Evolutionary conservation across 2,113 vertebrate genomes (phyloP).

Genomic region (Onychostruthus taczanowskii): DNA sequence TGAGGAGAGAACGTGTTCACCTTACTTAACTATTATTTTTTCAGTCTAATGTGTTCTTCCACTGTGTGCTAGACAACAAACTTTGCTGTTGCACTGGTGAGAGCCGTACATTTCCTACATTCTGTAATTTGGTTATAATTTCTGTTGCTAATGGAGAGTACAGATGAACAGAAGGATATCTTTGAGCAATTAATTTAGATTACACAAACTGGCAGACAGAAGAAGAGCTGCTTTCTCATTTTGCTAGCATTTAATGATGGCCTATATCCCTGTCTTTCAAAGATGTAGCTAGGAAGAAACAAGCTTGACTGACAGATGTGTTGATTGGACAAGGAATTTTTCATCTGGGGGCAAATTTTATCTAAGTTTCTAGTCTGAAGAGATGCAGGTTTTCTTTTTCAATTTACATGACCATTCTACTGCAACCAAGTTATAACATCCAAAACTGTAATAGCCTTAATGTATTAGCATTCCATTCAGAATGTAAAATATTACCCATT

Average conservation of each 20-base stretch:
- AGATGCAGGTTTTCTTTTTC: constrained; percentile 63
- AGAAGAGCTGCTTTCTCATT: not conserved
- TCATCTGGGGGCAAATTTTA: constrained; percentile 56
- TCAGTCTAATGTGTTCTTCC: not conserved
- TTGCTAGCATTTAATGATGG: constrained; percentile 19
- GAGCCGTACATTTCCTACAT: not conserved
- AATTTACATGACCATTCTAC: constrained; percentile 58
- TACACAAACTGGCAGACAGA: not conserved
- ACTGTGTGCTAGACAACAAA: not conserved
- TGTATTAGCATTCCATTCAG: constrained; percentile 35
- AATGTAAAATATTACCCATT: constrained; percentile 57
- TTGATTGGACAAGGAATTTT: constrained; percentile 55
- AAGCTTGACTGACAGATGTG: constrained; percentile 30
- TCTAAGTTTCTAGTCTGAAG: constrained; percentile 57
- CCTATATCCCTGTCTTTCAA: constrained; percentile 8
- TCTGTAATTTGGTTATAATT: not conserved
- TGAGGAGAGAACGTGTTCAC: not conserved
- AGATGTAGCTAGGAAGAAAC: constrained; percentile 21
- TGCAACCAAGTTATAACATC: constrained; percentile 36
- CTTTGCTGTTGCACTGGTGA: not conserved
- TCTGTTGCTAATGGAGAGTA: not conserved
- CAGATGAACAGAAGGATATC: not conserved
- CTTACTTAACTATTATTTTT: not conserved
- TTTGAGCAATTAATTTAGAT: not conserved
- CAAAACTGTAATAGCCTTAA: constrained; percentile 30